phyloP scores from a whole-genome alignment of 2,113 vertebrate species.

The Chamaea fasciata region DNA sequence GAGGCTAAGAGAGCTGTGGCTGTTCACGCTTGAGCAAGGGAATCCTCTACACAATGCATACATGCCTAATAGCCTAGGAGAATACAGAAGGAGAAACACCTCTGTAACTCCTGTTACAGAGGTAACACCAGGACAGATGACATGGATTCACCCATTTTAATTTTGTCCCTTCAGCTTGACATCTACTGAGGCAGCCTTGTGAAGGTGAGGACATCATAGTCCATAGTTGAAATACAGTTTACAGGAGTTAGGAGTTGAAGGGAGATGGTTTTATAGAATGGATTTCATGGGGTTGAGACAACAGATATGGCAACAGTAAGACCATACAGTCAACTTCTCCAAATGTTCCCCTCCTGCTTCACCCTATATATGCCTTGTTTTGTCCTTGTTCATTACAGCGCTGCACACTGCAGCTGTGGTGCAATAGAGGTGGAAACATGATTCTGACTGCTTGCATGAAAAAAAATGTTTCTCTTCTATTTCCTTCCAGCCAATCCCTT shows the following conservation, averaged over 20 bases:
- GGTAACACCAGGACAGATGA: not conserved
- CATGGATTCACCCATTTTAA: not conserved
- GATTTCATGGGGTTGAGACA: not conserved
- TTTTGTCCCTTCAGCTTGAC: not conserved
- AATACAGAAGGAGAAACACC: not conserved
- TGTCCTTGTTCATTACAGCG: not conserved
- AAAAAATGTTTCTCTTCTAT: not conserved
- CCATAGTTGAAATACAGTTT: not conserved
- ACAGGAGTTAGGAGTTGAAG: not conserved
- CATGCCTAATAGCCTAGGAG: not conserved
- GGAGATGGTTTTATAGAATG: not conserved
- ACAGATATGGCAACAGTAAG: not conserved
- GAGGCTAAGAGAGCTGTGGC: not conserved
- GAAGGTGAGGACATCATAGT: not conserved
- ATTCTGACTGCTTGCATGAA: not conserved
- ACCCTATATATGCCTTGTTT: not conserved
- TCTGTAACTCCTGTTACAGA: not conserved
- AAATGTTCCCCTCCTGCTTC: not conserved
- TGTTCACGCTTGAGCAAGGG: not conserved
- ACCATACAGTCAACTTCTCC: not conserved
- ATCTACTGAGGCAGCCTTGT: not conserved
- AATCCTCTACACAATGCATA: not conserved
- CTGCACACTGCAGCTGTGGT: not conserved
- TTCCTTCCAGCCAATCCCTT: slow-evolving; percentile 83
- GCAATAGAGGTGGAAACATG: not conserved